A percentile compares a stretch with the other conserved stretches of the same genome.
Conservation (phyloP, 2,113 vertebrate genomes). For the Gallinago paraguaiae region DNA sequence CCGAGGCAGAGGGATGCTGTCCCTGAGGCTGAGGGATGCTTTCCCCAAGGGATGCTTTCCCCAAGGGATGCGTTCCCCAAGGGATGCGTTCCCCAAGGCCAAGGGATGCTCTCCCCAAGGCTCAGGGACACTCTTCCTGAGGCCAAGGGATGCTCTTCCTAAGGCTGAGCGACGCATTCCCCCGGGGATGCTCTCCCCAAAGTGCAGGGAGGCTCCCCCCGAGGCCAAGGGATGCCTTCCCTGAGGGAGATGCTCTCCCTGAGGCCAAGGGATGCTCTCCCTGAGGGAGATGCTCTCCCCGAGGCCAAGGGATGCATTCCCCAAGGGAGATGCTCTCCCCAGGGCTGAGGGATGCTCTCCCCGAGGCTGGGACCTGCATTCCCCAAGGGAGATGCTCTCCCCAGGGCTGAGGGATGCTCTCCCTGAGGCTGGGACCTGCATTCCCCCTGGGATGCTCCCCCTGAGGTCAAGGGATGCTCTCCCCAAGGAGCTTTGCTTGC, state of each 20-base stretch:
- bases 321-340: no score
- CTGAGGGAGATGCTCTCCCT: not conserved
- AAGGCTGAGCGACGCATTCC: not conserved
- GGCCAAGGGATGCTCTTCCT: not conserved
- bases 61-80: not conserved
- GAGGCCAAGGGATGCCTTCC: not conserved
- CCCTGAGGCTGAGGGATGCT: not conserved
- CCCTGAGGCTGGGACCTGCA: not conserved
- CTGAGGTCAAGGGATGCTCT: not conserved
- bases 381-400: not conserved
- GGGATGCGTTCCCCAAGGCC: no score
- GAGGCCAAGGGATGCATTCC: not conserved
- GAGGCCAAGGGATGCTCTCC: not conserved
- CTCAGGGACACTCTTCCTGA: not conserved
- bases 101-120: not conserved
- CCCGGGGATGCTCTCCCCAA: not conserved
- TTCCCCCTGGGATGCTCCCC: not conserved
- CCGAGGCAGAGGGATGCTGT: not conserved
- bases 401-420: not conserved
- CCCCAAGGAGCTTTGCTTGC: not conserved
- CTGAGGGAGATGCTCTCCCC: not conserved
- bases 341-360: not conserved
- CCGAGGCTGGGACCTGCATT: not conserved
- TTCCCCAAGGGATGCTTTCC: not conserved
- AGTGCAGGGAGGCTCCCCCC: not conserved